A percentile compares a stretch with the other conserved stretches of the same genome.
Conservation (phyloP, 2,797 vertebrate species). For the Clarias pachynema region DNA sequence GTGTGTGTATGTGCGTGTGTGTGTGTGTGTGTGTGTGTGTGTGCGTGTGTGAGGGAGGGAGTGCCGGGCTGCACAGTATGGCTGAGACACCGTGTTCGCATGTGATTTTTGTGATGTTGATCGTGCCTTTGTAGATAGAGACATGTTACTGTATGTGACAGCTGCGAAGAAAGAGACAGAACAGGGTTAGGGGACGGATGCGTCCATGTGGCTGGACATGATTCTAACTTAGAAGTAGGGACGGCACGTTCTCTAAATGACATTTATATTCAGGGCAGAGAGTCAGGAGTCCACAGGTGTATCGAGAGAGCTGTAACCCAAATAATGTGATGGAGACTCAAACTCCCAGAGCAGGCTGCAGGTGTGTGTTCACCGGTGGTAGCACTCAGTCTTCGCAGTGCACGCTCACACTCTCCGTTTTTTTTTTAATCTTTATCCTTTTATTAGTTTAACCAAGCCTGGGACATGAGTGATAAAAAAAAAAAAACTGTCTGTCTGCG, state of each 20-base stretch:
- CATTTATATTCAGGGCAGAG: conserved; percentile 28
- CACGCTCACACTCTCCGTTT: background rate
- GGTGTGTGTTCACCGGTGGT: conserved; percentile 16
- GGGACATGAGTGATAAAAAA: conserved; percentile 14
- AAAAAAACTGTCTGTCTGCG: background rate
- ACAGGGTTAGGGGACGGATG: background rate
- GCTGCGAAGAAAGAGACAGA: background rate
- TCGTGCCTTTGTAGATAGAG: conserved; percentile 28
- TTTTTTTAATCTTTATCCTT: background rate
- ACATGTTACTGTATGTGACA: background rate
- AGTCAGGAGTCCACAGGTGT: conserved; percentile 42
- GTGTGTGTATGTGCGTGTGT: background rate
- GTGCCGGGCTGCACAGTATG: conserved; percentile 50
- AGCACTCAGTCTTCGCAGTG: background rate
- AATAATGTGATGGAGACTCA: conserved; percentile 19
- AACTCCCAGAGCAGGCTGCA: conserved; percentile 25
- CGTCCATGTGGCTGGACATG: background rate
- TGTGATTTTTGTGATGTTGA: conserved; percentile 22
- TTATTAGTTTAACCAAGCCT: conserved; percentile 19
- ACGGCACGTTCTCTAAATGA: background rate
- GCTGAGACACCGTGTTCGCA: conserved; percentile 34
- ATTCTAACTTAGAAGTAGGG: conserved; percentile 4
- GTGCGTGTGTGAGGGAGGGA: background rate
- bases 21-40: conserved; percentile 15
- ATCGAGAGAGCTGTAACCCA: conserved; percentile 24